Percentiles rank a stretch among this genome's conserved stretches.
Evolutionary conservation across 2,888 invertebrate genomes (phyloP).

Genomic region (Theretra japonica): DNA sequence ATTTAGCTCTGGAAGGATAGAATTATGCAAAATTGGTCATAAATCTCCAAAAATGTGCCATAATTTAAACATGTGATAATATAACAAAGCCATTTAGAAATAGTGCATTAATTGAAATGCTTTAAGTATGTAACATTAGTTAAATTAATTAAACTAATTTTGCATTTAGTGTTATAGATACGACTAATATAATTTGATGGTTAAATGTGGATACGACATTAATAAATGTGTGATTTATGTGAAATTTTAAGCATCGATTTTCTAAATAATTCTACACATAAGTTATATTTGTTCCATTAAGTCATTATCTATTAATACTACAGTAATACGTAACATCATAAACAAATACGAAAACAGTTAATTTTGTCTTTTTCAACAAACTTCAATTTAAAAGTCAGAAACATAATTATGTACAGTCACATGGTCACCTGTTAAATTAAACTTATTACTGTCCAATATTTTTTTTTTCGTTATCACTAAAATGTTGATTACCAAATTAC

Average conservation of each 20-base stretch:
- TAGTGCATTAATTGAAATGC: too few relatives aligned
- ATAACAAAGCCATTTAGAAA: too few relatives aligned
- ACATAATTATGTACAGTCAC: neutral
- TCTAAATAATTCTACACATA: slow-evolving; percentile 2
- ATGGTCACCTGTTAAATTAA: neutral
- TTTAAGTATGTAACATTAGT: too few relatives aligned
- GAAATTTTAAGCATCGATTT: neutral
- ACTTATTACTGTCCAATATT: too few relatives aligned
- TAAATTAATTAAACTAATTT: neutral
- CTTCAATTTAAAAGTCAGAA: neutral
- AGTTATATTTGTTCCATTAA: neutral
- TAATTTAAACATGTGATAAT: neutral
- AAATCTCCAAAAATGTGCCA: neutral
- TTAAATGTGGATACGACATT: neutral
- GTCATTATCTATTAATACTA: neutral
- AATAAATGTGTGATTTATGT: neutral
- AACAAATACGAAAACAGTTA: neutral
- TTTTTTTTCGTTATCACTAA: too few relatives aligned
- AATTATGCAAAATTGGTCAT: neutral
- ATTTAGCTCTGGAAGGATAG: neutral
- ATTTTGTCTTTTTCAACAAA: neutral
- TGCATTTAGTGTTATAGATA: neutral
- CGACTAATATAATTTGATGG: neutral
- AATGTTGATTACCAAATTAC: too few relatives aligned
- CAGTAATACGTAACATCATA: neutral